phyloP scores from a whole-genome alignment of 2,797 vertebrate genomes.

The Gallirallus australis region DNA sequence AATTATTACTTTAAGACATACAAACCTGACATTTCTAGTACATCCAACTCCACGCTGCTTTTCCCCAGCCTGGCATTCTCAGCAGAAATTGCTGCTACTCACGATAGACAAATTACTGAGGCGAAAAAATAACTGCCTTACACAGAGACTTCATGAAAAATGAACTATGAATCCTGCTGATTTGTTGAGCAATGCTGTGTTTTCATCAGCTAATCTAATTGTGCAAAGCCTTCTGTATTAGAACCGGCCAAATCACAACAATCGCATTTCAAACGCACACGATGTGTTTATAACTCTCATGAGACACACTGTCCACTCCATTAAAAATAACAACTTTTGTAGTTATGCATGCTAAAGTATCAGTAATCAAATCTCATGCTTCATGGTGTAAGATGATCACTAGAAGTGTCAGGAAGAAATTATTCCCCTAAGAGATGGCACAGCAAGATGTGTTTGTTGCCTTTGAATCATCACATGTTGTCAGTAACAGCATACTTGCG shows the following conservation, averaged over 20 bases:
- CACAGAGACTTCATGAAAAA: neutral
- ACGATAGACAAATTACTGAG: neutral
- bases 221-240: neutral
- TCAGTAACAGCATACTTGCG: neutral
- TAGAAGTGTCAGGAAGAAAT: constrained; percentile 55
- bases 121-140: neutral
- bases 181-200: constrained; percentile 17
- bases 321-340: constrained; percentile 56
- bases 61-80: neutral
- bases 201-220: constrained; percentile 57
- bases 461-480: constrained; percentile 51
- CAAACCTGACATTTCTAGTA: neutral
- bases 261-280: neutral
- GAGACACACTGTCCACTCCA: constrained; percentile 19
- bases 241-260: constrained; percentile 11
- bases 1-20: neutral
- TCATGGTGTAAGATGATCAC: constrained; percentile 50
- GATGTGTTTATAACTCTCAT: constrained; percentile 9
- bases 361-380: constrained; percentile 63
- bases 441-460: constrained; percentile 17
- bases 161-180: constrained; percentile 8
- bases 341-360: constrained; percentile 43
- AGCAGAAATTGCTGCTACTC: neutral
- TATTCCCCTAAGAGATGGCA: constrained; percentile 23
- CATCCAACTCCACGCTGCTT: neutral